Evolutionary conservation across 35 echinoderm and acorn worm species (phyloP), one percentile per base, ranked within the genome.

Genomic region (Ophiothrix spiculata): DNA sequence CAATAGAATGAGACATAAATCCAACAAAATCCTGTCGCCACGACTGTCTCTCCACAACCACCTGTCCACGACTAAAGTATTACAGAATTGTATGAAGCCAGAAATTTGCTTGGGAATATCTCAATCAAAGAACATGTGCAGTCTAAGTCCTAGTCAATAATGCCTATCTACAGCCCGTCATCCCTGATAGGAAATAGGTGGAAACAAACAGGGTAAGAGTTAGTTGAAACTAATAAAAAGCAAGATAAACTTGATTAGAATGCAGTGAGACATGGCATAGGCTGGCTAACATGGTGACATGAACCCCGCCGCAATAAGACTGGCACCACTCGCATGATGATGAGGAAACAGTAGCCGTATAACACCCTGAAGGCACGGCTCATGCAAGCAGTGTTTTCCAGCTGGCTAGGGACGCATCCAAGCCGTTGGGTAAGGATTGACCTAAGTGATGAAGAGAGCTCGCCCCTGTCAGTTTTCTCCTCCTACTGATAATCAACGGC

Each of bases 401-500:
- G 60, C 60, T 69, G 60, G 60, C 6, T 10, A 49, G 42, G 42
- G 42, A 49, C 42, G 42, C 6, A 19, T 6, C 3, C 2, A 69
- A n/a, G 60, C 60, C 25, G 23, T 25, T 15, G 60, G 60, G 60
- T 4, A 2, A 69, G 60, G 60, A 69, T 69, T 69, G 60, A 69
- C 60, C 60, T 28, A 69, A 28, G 60, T 69, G 60, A 69, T 28
- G 29, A 69, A 28, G 29, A 69, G 60, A 69, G 60, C 60, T 69
- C n/a, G 23, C 10, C 60, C 60, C 60, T 69, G 60, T 69, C 60
- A 69, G 10, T 4, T 25, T 69, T 15, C 60, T 69, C 60, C 60
- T 69, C 60, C 60, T 69, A 69, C 60, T n/a, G 29, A 69, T 69
- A 69, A 69, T 69, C 60, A 69, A 69, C 10, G 29, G 60, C 60